These are phyloP conservation scores for Sarcophaga subvicina DNA, from an alignment of 2,888 invertebrate genomes.

Conservation along the genomic window DNA sequence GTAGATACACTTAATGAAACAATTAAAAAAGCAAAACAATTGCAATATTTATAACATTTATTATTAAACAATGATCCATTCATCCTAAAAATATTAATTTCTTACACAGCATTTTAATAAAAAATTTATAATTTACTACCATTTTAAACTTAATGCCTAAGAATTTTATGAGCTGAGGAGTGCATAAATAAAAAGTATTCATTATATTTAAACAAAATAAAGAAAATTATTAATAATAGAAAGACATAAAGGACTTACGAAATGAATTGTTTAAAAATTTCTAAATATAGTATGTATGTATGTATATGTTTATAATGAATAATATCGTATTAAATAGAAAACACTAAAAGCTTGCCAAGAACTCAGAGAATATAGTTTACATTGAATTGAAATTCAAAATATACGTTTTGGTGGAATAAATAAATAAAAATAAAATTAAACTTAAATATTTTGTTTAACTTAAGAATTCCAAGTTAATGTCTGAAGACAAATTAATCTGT, in stretches of 20 bases:
- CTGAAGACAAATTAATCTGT: no score
- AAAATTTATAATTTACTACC: constrained; percentile 35
- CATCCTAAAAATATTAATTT: constrained; percentile 51
- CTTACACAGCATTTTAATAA: constrained; percentile 44
- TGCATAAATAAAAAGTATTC: constrained; percentile 24
- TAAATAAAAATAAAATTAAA: no score
- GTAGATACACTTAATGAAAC: no score
- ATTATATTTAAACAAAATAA: constrained; percentile 32
- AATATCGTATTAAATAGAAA: neutral
- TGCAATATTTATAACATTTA: constrained; percentile 39
- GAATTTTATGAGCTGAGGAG: constrained; percentile 32
- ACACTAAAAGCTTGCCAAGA: neutral
- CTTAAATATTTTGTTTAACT: no score
- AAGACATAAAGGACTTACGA: constrained; percentile 15
- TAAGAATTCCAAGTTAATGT: no score
- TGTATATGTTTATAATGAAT: no score
- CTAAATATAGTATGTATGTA: no score
- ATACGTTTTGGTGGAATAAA: no score
- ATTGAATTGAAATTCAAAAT: neutral
- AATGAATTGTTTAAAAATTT: neutral
- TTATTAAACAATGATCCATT: constrained; percentile 62
- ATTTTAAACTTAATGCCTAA: constrained; percentile 7
- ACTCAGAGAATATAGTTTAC: neutral
- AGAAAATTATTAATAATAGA: constrained; percentile 14
- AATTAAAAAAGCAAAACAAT: neutral